These are phyloP conservation scores for Caenorhabditis briggsae DNA, from an alignment of 1,140 invertebrate genomes.

Conservation along the genomic window DNA sequence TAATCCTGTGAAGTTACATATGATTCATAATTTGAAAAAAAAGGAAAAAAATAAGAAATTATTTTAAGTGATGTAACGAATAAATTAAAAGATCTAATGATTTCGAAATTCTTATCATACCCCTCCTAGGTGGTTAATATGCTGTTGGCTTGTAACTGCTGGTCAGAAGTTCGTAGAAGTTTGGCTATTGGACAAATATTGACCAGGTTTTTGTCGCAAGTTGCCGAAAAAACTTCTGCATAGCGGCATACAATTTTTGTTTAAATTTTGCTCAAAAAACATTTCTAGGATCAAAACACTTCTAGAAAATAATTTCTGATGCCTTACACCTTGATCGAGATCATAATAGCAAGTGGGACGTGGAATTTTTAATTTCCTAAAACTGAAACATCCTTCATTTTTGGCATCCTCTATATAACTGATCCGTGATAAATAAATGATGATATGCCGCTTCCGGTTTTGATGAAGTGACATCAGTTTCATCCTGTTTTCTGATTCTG, in stretches of 20 bases:
- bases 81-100: too few species aligned
- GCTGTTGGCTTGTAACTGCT: too few species aligned
- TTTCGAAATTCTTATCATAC: too few species aligned
- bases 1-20: constrained; percentile 2
- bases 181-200: too few species aligned
- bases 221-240: too few species aligned
- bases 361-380: background rate
- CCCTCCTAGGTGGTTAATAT: too few species aligned
- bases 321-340: background rate
- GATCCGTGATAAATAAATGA: constrained; percentile 13
- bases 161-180: too few species aligned
- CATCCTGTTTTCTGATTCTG: background rate
- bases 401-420: background rate
- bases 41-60: too few species aligned
- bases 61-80: too few species aligned
- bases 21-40: background rate
- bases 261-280: too few species aligned
- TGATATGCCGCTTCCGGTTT: background rate
- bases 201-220: too few species aligned
- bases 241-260: too few species aligned
- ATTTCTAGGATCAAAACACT: background rate
- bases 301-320: background rate
- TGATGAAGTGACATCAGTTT: background rate
- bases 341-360: background rate
- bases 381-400: background rate